phyloP scores from a whole-genome alignment of 2,888 invertebrate genomes.

The Beris chalybata region DNA sequence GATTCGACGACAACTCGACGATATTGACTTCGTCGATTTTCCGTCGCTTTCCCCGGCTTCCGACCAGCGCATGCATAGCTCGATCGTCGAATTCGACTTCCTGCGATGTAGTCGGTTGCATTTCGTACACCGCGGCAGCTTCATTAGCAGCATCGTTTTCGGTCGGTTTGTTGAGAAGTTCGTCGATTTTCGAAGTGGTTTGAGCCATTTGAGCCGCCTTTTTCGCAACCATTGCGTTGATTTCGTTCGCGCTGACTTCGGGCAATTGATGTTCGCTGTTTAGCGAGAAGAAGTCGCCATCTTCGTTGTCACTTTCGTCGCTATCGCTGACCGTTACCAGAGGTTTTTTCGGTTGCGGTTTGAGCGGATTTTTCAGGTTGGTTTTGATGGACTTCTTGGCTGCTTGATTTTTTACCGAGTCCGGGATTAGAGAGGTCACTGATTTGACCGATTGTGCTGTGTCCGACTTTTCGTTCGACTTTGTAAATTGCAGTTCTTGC shows the following conservation, averaged over 20 bases:
- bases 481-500: slow-evolving; percentile 47
- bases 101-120: slow-evolving; percentile 32
- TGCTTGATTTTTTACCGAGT: slow-evolving; percentile 51
- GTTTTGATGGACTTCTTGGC: neutral
- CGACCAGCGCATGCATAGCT: slow-evolving; percentile 67
- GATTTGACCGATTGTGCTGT: slow-evolving; percentile 59
- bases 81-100: slow-evolving; percentile 36
- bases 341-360: slow-evolving; percentile 45
- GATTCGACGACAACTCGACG: slow-evolving; percentile 80
- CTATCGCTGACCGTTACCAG: slow-evolving; percentile 49
- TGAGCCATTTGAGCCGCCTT: slow-evolving; percentile 49
- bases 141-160: neutral
- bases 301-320: slow-evolving; percentile 59
- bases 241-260: slow-evolving; percentile 57
- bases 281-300: slow-evolving; percentile 53
- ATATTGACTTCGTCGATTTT: slow-evolving; percentile 65
- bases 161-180: slow-evolving; percentile 24
- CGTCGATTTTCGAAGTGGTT: slow-evolving; percentile 44
- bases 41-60: slow-evolving; percentile 62
- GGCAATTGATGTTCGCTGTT: slow-evolving; percentile 57
- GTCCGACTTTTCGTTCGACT: slow-evolving; percentile 48
- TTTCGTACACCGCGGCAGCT: slow-evolving; percentile 28
- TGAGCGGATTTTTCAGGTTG: neutral
- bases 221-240: slow-evolving; percentile 51
- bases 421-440: slow-evolving; percentile 53